Evolutionary conservation across 2,113 vertebrate genomes (phyloP).

Genomic region (Oryzias javanicus): DNA sequence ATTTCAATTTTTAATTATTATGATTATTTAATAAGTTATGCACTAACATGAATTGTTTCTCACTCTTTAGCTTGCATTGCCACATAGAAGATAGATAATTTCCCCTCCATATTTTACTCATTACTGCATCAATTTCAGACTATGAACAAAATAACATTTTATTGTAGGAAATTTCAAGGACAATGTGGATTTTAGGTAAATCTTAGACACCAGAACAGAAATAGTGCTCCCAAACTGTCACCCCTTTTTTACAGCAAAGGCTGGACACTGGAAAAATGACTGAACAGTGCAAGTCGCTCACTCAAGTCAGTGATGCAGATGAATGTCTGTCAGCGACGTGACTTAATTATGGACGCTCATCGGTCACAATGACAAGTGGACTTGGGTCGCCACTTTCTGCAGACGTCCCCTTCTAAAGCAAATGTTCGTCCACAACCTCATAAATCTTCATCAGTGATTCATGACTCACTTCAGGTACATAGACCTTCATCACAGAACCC

Average conservation of each 20-base stretch:
- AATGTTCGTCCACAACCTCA: slow-evolving; percentile 34
- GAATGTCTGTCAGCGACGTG: slow-evolving; percentile 45
- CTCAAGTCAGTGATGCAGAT: slow-evolving; percentile 43
- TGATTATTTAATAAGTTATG: too few species aligned
- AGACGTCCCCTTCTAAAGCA: slow-evolving; percentile 47
- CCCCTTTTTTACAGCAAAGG: slow-evolving; percentile 33
- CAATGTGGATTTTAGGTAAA: neutral
- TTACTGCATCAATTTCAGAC: too few species aligned
- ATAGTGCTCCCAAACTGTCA: neutral
- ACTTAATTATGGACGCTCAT: slow-evolving; percentile 58
- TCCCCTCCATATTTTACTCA: too few species aligned
- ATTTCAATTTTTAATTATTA: neutral
- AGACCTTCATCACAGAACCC: slow-evolving; percentile 47
- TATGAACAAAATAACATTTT: too few species aligned
- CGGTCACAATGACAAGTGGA: slow-evolving; percentile 51
- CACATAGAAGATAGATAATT: too few species aligned
- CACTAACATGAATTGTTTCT: too few species aligned
- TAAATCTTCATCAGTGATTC: slow-evolving; percentile 48
- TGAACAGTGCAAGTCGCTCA: slow-evolving; percentile 34
- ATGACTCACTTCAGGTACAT: slow-evolving; percentile 55
- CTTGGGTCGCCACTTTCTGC: slow-evolving; percentile 24
- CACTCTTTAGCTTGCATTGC: too few species aligned
- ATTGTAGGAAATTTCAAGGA: too few species aligned
- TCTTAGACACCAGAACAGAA: neutral
- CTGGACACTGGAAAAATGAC: slow-evolving; percentile 3